Evolutionary conservation across 1,140 invertebrate genomes (phyloP), one percentile per base, ranked within the genome.

Genomic region (Medauroidea extradentata): DNA sequence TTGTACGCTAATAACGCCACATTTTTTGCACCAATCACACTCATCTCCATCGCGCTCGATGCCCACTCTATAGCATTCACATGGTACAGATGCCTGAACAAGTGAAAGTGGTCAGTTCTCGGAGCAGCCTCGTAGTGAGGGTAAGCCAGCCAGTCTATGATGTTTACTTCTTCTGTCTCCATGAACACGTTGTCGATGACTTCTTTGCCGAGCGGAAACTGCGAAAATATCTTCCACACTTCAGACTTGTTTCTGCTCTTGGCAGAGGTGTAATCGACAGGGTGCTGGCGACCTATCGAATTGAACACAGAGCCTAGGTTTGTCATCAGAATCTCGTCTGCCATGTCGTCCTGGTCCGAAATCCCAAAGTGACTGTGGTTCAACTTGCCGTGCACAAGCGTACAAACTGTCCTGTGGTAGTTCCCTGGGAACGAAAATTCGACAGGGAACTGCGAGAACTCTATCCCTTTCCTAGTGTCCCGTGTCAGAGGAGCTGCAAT

Each of bases 41-140:
- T 83, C 84, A 87, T 88, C 75, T 89, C 87, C 80, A 89, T 88
- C 0, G 86, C 83, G 71, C 84, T 86, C 1, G 84, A 85, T 11
- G 80, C 80, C 78, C 81, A 81, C 71, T 89, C 86, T 53, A 88
- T 84, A 8, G 81, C 80, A 77, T 88, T 89, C 0, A 85, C 66
- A 66, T 87, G 79, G 71, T 83, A 88, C 23, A 88, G 57, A 8
- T 73, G 69, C 52, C 81, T 73, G 61, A 81, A 69, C 0, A 87
- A 63, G 46, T 81, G 71, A 67, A 87, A 87, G 39, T 78, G 73
- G 46, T 78, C 75, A 2, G 78, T 60, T 41, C 70, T 67, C 25
- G 70, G 59, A 11, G 70, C 63, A 3, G 69, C 63, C 19, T 69
- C 59, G 67, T 88, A 88, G 19, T 80, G 69, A 11, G 85, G 86